These are phyloP conservation scores for Campylorhamphus procurvoides DNA, from an alignment of 2,113 vertebrate species.

Conservation along the genomic window DNA sequence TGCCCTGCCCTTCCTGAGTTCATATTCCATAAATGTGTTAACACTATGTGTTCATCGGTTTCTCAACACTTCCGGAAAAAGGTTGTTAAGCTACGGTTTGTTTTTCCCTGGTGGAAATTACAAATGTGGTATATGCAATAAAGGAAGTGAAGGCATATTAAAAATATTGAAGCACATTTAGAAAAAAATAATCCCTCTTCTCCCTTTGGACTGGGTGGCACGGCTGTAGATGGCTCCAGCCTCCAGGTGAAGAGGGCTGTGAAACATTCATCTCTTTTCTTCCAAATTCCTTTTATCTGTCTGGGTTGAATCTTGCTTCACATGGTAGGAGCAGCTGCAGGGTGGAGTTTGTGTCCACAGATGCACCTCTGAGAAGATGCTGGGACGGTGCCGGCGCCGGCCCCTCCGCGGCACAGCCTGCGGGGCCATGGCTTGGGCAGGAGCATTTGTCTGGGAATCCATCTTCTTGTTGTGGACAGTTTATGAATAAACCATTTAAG, in stretches of 20 bases:
- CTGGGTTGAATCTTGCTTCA: background rate
- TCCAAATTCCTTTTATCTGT: constrained; percentile 28
- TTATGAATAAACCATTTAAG: background rate
- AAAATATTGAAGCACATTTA: constrained; percentile 17
- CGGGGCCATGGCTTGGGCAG: accelerated
- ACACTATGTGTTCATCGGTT: constrained; percentile 48
- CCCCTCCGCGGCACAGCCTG: background rate
- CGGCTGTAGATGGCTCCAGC: background rate
- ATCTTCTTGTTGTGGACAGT: background rate
- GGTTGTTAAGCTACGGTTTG: constrained; percentile 51
- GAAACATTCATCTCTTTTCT: background rate
- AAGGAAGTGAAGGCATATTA: constrained; percentile 50
- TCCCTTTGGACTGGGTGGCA: background rate
- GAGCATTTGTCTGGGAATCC: background rate
- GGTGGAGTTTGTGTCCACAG: background rate
- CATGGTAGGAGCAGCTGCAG: constrained; percentile 28
- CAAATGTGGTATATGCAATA: constrained; percentile 31
- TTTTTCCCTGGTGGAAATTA: constrained; percentile 62
- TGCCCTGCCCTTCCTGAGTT: constrained; percentile 59
- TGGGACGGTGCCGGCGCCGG: background rate
- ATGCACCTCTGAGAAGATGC: background rate
- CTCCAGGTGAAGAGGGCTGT: constrained; percentile 26
- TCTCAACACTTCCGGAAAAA: constrained; percentile 52
- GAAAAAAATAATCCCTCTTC: background rate
- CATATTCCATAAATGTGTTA: constrained; percentile 63